Conservation (phyloP, 2,797 vertebrate genomes). For the Columba guinea region DNA sequence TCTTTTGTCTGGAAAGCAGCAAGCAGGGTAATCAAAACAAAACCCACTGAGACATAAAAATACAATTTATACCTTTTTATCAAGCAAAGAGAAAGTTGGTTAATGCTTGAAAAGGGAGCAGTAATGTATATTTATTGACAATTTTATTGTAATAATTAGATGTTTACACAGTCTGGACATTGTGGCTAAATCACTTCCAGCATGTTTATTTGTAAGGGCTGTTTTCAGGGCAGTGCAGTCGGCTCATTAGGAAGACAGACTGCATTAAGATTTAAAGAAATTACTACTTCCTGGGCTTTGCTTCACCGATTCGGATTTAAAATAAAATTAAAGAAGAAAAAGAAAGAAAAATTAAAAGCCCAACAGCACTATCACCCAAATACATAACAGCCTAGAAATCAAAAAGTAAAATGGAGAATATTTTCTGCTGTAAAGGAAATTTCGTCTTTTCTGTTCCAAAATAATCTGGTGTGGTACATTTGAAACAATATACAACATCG, state of each 20-base stretch:
- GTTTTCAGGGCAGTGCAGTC: constrained; percentile 68
- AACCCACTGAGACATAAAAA: constrained; percentile 71
- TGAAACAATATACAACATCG: neutral
- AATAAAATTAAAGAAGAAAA: neutral
- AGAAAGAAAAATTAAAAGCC: neutral
- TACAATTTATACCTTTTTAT: constrained; percentile 78
- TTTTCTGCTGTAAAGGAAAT: constrained; percentile 33
- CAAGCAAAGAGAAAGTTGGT: constrained; percentile 76
- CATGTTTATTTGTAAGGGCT: constrained; percentile 77
- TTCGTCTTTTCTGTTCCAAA: constrained; percentile 11
- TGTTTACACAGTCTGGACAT: constrained; percentile 81
- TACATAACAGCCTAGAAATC: constrained; percentile 19
- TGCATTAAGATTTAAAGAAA: constrained; percentile 67
- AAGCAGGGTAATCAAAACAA: constrained; percentile 72
- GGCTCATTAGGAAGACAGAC: constrained; percentile 79
- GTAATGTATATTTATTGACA: constrained; percentile 81
- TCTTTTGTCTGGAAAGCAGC: constrained; percentile 72
- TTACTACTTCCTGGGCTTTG: constrained; percentile 36
- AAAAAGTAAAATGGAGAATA: constrained; percentile 51
- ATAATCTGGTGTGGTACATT: constrained; percentile 26
- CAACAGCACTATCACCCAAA: neutral
- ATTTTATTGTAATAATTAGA: constrained; percentile 83
- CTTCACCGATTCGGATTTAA: constrained; percentile 34
- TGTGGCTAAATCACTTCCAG: constrained; percentile 80
- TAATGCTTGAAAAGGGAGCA: constrained; percentile 78